Conservation (phyloP, 2,113 vertebrate species). For the Galeopterus variegatus region DNA sequence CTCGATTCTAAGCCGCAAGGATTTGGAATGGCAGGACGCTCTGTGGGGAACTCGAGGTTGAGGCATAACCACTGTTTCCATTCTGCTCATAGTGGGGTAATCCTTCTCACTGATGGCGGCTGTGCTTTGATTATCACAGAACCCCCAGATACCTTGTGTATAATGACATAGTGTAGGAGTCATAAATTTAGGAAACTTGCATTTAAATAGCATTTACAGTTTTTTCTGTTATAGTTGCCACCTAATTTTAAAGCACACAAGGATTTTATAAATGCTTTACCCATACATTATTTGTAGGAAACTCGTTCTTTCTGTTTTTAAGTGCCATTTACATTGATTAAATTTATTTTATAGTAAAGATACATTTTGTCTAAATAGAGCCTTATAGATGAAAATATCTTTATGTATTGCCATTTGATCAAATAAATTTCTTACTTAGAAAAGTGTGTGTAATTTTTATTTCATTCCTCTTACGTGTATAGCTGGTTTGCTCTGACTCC, state of each 20-base stretch:
- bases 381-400: slow-evolving; percentile 55
- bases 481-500: background rate
- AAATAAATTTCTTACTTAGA: slow-evolving; percentile 77
- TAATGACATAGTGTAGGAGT: background rate
- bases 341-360: slow-evolving; percentile 40
- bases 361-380: slow-evolving; percentile 25
- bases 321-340: slow-evolving; percentile 36
- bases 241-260: slow-evolving; percentile 5
- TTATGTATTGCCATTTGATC: slow-evolving; percentile 58
- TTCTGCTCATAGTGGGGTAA: background rate
- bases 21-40: no score
- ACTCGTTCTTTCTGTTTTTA: slow-evolving; percentile 39
- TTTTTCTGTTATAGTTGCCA: slow-evolving; percentile 25
- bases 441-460: background rate
- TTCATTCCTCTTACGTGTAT: background rate
- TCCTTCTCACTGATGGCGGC: background rate
- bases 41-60: accelerated
- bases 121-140: background rate
- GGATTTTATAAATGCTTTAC: slow-evolving; percentile 42
- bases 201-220: background rate
- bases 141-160: background rate
- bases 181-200: slow-evolving; percentile 11
- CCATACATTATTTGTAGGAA: background rate
- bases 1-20: background rate
- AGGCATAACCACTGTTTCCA: accelerated